A percentile compares a stretch with the other conserved stretches of the same genome.
Evolutionary conservation across 2,888 invertebrate genomes (phyloP).

Genomic region (Graphium colonna): DNA sequence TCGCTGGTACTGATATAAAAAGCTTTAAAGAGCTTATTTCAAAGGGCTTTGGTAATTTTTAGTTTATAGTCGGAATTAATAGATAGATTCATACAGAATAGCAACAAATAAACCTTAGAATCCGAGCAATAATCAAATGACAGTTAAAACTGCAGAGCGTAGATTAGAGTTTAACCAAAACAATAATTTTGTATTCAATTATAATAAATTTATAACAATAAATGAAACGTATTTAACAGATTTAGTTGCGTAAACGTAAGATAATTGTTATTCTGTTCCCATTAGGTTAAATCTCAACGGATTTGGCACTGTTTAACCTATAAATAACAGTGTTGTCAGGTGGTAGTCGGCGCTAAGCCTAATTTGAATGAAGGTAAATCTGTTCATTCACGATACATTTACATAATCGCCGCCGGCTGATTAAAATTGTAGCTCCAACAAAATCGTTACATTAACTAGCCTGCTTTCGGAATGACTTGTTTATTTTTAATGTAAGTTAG

Average conservation of each 20-base stretch:
- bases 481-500: neutral
- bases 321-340: conserved; percentile 40
- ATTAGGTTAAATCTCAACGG: conserved; percentile 11
- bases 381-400: conserved; percentile 56
- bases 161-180: too few relatives aligned
- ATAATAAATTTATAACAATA: neutral
- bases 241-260: neutral
- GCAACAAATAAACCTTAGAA: too few relatives aligned
- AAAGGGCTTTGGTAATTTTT: too few relatives aligned
- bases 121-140: too few relatives aligned
- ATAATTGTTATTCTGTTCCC: conserved; percentile 18
- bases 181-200: too few relatives aligned
- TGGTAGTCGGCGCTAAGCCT: conserved; percentile 44
- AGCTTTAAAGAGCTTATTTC: too few relatives aligned
- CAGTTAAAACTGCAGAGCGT: too few relatives aligned
- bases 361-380: conserved; percentile 60
- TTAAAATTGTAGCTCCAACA: conserved; percentile 55
- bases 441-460: conserved; percentile 14
- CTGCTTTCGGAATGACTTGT: neutral
- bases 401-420: conserved; percentile 65
- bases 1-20: too few relatives aligned
- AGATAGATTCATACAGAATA: too few relatives aligned
- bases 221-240: neutral
- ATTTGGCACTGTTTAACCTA: conserved; percentile 32
- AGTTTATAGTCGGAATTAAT: too few relatives aligned